Percentiles rank a stretch among this genome's conserved stretches.
Conservation (phyloP, 1,140 invertebrate species). For the Papilio glaucus region DNA sequence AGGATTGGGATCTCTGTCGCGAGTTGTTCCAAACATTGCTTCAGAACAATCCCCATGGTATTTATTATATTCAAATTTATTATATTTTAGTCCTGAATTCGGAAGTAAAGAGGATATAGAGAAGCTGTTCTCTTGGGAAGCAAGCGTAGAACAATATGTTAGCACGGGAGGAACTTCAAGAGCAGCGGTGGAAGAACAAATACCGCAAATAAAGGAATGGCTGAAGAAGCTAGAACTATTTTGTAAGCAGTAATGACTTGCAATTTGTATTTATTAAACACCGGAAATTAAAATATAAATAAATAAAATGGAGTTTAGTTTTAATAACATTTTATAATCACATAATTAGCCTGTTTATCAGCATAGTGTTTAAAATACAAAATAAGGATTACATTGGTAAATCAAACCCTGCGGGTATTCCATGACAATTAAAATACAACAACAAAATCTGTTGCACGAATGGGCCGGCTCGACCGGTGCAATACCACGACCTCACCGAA, state of each 20-base stretch:
- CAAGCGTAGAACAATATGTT: constrained; percentile 85
- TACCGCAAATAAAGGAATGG: constrained; percentile 57
- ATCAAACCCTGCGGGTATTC: too few species aligned
- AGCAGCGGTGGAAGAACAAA: constrained; percentile 63
- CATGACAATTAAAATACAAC: too few species aligned
- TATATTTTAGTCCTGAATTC: constrained; percentile 64
- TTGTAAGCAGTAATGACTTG: constrained; percentile 7
- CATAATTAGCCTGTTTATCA: too few species aligned
- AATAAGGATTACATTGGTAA: too few species aligned
- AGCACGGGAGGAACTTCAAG: constrained; percentile 81
- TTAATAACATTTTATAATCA: background rate
- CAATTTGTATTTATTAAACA: background rate
- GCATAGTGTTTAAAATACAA: too few species aligned
- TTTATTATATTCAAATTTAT: background rate
- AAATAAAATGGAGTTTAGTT: background rate
- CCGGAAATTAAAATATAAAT: constrained; percentile 1
- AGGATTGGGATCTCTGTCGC: too few species aligned
- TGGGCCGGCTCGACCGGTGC: too few species aligned
- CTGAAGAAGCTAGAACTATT: constrained; percentile 36
- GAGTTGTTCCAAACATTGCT: too few species aligned
- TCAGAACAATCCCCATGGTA: background rate
- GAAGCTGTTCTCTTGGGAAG: constrained; percentile 84
- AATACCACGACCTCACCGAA: too few species aligned
- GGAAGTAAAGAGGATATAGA: constrained; percentile 76
- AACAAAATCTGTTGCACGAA: too few species aligned